Percentiles rank a stretch among this genome's conserved stretches.
Conservation (phyloP, 1,140 invertebrate genomes). For the Hormaphis cornu region DNA sequence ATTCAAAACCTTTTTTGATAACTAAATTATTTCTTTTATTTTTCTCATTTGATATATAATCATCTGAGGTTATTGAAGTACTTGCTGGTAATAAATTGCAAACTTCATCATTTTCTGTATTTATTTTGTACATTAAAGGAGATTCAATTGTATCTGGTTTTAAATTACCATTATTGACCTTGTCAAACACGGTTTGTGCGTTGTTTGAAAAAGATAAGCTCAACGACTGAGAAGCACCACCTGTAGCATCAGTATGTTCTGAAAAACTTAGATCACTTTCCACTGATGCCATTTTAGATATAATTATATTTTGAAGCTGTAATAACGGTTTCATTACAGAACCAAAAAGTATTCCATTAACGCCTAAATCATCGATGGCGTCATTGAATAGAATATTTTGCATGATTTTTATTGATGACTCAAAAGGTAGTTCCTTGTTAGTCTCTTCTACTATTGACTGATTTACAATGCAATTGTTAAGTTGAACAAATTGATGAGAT, state of each 20-base stretch:
- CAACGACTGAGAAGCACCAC: neutral
- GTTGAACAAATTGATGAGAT: constrained; percentile 21
- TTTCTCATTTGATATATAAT: neutral
- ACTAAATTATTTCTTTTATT: constrained; percentile 28
- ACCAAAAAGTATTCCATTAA: constrained; percentile 10
- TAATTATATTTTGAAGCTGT: constrained; percentile 15
- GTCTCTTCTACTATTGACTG: constrained; percentile 30
- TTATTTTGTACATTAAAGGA: neutral
- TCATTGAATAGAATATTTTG: constrained; percentile 15
- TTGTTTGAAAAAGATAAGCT: neutral
- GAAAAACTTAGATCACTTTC: constrained; percentile 26
- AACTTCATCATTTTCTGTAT: neutral
- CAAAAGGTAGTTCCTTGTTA: constrained; percentile 33
- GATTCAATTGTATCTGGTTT: neutral
- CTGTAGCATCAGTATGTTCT: neutral
- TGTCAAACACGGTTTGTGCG: neutral
- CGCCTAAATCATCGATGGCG: constrained; percentile 11
- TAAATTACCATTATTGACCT: neutral
- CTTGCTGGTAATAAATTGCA: neutral
- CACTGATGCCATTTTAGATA: constrained; percentile 19
- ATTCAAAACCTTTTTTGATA: constrained; percentile 34
- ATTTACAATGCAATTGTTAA: constrained; percentile 28
- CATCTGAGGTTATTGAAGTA: neutral
- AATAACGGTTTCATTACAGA: constrained; percentile 13
- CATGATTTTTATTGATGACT: constrained; percentile 34